Conservation (phyloP, 2,113 vertebrate species). For the Thymallus thymallus region DNA sequence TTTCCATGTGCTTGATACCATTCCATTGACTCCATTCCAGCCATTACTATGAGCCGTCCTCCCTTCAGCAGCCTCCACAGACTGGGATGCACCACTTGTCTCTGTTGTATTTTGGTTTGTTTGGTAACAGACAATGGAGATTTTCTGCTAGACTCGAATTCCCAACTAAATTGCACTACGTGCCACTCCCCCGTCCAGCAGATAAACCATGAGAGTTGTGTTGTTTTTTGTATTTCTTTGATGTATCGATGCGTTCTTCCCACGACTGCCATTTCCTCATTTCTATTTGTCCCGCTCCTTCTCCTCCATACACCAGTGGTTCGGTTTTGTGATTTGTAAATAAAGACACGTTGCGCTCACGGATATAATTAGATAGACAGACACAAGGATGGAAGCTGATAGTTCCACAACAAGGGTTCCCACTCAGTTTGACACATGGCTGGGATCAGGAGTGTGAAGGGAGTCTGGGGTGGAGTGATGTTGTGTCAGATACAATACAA, state of each 20-base stretch:
- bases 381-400: not conserved
- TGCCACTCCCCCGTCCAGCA: not conserved
- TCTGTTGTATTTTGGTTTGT: too few species aligned
- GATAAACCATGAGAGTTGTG: not conserved
- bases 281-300: not conserved
- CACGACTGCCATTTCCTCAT: not conserved
- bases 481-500: not conserved
- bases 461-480: not conserved
- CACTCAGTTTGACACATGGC: not conserved
- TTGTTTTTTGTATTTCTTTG: not conserved
- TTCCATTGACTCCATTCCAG: too few species aligned
- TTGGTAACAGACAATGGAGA: too few species aligned
- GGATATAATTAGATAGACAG: constrained; percentile 1
- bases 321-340: not conserved
- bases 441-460: not conserved
- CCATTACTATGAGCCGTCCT: too few species aligned
- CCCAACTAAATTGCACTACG: too few species aligned
- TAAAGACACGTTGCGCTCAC: not conserved
- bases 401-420: constrained; percentile 1
- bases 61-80: too few species aligned
- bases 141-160: too few species aligned
- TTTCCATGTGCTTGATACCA: too few species aligned
- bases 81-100: too few species aligned
- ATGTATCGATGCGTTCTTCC: not conserved
- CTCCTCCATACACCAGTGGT: not conserved